Evolutionary conservation across 2,113 vertebrate species (phyloP).

Genomic region (Pollachius pollachius): DNA sequence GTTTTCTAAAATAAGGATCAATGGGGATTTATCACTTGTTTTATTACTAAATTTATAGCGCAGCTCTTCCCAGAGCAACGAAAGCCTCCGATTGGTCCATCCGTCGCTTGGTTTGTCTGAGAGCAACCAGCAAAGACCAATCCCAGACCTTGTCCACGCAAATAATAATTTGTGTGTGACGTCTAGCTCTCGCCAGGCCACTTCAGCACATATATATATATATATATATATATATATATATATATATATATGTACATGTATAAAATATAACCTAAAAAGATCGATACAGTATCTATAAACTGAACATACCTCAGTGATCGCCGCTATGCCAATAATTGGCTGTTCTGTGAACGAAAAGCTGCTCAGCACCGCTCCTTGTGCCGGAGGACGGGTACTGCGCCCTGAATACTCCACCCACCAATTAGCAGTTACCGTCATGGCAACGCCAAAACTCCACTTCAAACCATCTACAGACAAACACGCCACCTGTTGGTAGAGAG

Average conservation of each 20-base stretch:
- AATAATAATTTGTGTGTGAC: no score
- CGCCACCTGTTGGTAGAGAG: slow-evolving; percentile 52
- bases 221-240: no score
- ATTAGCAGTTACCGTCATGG: slow-evolving; percentile 59
- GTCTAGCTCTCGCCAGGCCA: no score
- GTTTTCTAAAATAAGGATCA: slow-evolving; percentile 41
- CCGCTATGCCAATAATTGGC: slow-evolving; percentile 62
- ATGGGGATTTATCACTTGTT: slow-evolving; percentile 31
- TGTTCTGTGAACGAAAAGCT: slow-evolving; percentile 66
- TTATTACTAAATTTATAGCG: background rate
- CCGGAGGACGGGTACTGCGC: background rate
- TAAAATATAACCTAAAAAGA: no score
- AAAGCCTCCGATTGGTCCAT: no score
- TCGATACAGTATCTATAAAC: background rate
- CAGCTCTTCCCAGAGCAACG: no score
- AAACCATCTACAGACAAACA: slow-evolving; percentile 62
- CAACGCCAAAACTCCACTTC: slow-evolving; percentile 57
- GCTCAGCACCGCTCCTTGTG: slow-evolving; percentile 40
- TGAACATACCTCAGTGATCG: slow-evolving; percentile 63
- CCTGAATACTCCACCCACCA: slow-evolving; percentile 72
- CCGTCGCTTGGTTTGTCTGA: no score
- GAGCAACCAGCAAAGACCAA: no score
- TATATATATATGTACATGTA: no score
- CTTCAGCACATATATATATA: no score
- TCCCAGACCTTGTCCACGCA: no score